These are phyloP conservation scores for Synanthedon vespiformis DNA, from an alignment of 2,888 invertebrate species.

Conservation along the genomic window DNA sequence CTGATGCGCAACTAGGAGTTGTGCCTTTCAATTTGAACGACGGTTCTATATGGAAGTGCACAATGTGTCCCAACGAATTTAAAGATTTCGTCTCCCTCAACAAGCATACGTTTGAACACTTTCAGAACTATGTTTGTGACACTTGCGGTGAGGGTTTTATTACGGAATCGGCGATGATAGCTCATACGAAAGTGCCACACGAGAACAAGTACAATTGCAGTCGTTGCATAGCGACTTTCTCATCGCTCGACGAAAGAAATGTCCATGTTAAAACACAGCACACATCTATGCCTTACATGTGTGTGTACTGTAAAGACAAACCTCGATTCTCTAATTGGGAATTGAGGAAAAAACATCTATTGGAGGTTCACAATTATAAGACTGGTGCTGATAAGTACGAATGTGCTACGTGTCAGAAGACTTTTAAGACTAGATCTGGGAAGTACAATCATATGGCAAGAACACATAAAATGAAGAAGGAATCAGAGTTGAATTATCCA, in stretches of 20 bases:
- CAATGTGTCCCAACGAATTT: conserved; percentile 54
- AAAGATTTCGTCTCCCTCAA: conserved; percentile 55
- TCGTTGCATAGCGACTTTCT: conserved; percentile 54
- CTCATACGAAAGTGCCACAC: conserved; percentile 57
- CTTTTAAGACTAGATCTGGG: conserved; percentile 56
- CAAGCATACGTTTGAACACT: conserved; percentile 55
- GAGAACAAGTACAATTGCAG: conserved; percentile 58
- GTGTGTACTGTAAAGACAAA: conserved; percentile 53
- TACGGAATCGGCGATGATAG: conserved; percentile 56
- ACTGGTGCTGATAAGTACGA: conserved; percentile 56
- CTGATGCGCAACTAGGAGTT: conserved; percentile 51
- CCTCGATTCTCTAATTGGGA: conserved; percentile 62
- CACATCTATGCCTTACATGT: conserved; percentile 52
- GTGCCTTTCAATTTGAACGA: conserved; percentile 51
- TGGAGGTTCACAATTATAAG: conserved; percentile 54
- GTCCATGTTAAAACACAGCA: conserved; percentile 56
- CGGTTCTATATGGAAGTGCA: conserved; percentile 55
- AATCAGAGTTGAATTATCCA: conserved; percentile 51
- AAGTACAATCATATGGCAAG: conserved; percentile 61
- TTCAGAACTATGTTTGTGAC: conserved; percentile 60
- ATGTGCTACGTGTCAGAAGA: conserved; percentile 51
- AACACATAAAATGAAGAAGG: conserved; percentile 53
- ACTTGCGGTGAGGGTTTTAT: conserved; percentile 62
- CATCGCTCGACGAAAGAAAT: conserved; percentile 48
- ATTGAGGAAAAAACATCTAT: conserved; percentile 47